A percentile compares a stretch with the other conserved stretches of the same genome.
These are phyloP conservation scores for Dermochelys coriacea DNA, from an alignment of 2,797 vertebrate genomes.

Conservation along the genomic window DNA sequence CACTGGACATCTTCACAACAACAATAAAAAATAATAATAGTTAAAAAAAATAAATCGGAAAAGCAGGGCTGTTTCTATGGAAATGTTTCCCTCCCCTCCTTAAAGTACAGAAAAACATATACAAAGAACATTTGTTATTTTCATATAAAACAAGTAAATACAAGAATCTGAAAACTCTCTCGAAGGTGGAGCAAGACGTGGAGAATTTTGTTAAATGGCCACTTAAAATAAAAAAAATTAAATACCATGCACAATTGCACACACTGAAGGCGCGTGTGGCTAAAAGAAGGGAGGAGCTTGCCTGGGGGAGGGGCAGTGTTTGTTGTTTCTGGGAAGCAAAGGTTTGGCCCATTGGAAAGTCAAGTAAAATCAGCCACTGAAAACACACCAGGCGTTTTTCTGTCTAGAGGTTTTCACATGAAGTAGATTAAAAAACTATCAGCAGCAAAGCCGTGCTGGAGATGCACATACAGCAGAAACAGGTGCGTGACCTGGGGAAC, in stretches of 20 bases:
- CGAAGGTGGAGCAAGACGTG: conserved; percentile 74
- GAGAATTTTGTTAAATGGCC: conserved; percentile 59
- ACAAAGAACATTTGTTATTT: conserved; percentile 77
- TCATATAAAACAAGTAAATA: conserved; percentile 81
- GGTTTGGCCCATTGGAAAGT: conserved; percentile 32
- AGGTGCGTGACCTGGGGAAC: accelerated
- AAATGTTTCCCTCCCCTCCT: conserved; percentile 64
- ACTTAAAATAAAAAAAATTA: conserved; percentile 56
- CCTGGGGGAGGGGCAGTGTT: neutral
- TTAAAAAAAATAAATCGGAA: conserved; percentile 73
- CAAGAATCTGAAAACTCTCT: conserved; percentile 75
- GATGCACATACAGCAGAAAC: neutral
- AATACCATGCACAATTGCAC: conserved; percentile 59
- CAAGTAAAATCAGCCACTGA: neutral
- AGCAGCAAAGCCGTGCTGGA: neutral
- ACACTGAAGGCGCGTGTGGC: accelerated
- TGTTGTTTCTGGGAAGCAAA: conserved; percentile 24
- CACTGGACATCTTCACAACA: conserved; percentile 77
- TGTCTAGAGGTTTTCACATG: neutral
- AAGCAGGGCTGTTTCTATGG: conserved; percentile 72
- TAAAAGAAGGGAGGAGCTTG: neutral
- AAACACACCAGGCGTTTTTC: neutral
- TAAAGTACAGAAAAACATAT: conserved; percentile 59
- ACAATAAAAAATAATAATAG: conserved; percentile 76
- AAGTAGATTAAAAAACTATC: neutral